Base-by-base conservation (phyloP, 2,113 vertebrate genomes). In the Pleuronectes platessa region DNA sequence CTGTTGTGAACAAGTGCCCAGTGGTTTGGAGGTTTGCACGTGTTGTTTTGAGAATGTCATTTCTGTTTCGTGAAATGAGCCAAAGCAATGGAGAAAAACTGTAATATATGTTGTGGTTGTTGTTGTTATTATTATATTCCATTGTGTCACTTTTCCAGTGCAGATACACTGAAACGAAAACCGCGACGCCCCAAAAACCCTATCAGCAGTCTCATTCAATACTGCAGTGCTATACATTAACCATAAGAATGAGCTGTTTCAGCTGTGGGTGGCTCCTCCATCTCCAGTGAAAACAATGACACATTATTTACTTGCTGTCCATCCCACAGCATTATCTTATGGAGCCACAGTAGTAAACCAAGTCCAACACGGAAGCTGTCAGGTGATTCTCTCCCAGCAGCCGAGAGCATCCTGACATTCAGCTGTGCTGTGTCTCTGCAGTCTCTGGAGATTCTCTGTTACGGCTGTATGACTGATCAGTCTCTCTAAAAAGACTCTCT, bases 261-360 rank as follows among this genome's bases (percentile, higher is more conserved):
- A 31, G 58, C 15, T 61, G 59, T 61, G 60, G 21, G 24, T 26
- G 24, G 24, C 9, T 58, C 24, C 56, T 58, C 56, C 20, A 26
- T 27, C 21, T 40, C 60, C 4, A 40, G 20, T 42, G 4, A 23
- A 21, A 42, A 63, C 35, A 20, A 40, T 63, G 40, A 45, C 37
- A 42, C 13, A 45, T 45, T 45, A 13, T 20, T 13, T 20, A 63
- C 27, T 37, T 21, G 17, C 60, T 40, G 61, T 42, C 61, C 13
- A 63, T 49, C 15, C 12, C 23, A 67, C 63, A 64, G 45, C 61
- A 51, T 83, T 55, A 53, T 56, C 51, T 74, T 21, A 45, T 65
- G 37, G 27, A 71, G 65, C 17, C 71, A 37, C 51, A 55, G 27
- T 17, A 61, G n/a, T 61, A 26, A 66, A 77, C n/a, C 67, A 20